Evolutionary conservation across 2,797 vertebrate genomes (phyloP).

Genomic region (Sphaeramia orbicularis): DNA sequence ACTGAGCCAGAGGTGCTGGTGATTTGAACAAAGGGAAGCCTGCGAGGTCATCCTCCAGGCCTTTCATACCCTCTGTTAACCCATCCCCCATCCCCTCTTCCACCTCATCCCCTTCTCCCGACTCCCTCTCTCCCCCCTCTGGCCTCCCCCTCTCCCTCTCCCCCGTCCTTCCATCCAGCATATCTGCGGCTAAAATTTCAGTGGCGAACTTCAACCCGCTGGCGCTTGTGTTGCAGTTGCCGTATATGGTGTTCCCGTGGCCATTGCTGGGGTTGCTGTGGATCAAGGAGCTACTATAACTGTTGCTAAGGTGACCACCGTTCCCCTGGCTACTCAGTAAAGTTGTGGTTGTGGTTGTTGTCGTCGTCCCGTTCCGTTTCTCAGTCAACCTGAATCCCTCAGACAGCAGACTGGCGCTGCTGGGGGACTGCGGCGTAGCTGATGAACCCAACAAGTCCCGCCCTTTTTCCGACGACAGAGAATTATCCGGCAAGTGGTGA

Average conservation of each 20-base stretch:
- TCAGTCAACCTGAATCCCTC: constrained; percentile 84
- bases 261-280: constrained; percentile 68
- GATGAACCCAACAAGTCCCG: constrained; percentile 85
- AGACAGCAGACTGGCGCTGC: constrained; percentile 86
- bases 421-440: constrained; percentile 88
- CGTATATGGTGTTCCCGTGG: constrained; percentile 55
- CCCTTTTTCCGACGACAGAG: constrained; percentile 80
- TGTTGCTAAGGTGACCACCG: constrained; percentile 80
- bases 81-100: constrained; percentile 70
- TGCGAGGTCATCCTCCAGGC: constrained; percentile 82
- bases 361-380: constrained; percentile 85
- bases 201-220: constrained; percentile 70
- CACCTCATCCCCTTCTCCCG: constrained; percentile 61
- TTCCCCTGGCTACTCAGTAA: constrained; percentile 73
- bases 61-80: constrained; percentile 64
- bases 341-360: constrained; percentile 61
- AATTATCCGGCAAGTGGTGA: constrained; percentile 67
- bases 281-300: constrained; percentile 43
- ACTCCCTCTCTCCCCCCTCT: constrained; percentile 62
- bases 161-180: constrained; percentile 70
- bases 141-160: constrained; percentile 59
- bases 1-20: constrained; percentile 86
- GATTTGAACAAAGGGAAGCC: constrained; percentile 80
- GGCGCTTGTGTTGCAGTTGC: constrained; percentile 68
- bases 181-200: constrained; percentile 66